phyloP scores from a whole-genome alignment of 2,113 vertebrate species.

The Dicentrarchus labrax region DNA sequence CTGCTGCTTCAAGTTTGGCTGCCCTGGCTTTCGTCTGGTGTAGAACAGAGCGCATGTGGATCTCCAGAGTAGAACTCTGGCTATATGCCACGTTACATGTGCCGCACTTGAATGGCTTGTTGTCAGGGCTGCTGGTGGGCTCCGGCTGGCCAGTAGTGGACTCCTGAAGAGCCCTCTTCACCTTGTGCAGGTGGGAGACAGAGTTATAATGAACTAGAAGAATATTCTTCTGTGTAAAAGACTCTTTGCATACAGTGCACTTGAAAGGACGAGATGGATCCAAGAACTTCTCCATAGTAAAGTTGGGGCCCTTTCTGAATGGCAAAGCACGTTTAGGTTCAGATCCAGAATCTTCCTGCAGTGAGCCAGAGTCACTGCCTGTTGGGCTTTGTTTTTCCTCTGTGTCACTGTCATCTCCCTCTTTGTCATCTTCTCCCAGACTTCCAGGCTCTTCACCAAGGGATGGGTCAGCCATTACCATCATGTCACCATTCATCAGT shows the following conservation, averaged over 20 bases:
- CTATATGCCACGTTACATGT: constrained; percentile 99
- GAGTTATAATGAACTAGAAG: constrained; percentile 99
- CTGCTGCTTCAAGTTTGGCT: constrained; percentile 96
- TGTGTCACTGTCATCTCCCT: constrained; percentile 94
- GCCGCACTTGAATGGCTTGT: constrained; percentile 99
- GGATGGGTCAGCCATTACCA: constrained; percentile 92
- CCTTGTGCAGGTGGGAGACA: constrained; percentile 97
- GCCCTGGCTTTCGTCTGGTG: constrained; percentile 98
- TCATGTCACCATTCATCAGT: constrained; percentile 95
- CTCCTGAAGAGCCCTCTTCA: constrained; percentile 98
- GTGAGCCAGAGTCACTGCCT: constrained; percentile 94
- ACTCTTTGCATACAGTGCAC: constrained; percentile 99
- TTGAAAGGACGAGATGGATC: constrained; percentile 99
- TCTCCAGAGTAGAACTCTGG: constrained; percentile 98
- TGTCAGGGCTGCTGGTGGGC: constrained; percentile 97
- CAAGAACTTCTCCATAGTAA: constrained; percentile 99
- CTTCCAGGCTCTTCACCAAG: constrained; percentile 94
- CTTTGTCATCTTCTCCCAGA: constrained; percentile 96
- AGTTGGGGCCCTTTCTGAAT: constrained; percentile 98
- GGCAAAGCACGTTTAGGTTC: constrained; percentile 97
- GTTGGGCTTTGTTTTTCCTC: constrained; percentile 98
- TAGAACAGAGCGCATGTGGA: constrained; percentile 98
- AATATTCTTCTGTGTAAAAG: constrained; percentile 99
- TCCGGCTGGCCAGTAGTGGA: constrained; percentile 96
- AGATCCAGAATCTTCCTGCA: constrained; percentile 95